A percentile compares a stretch with the other conserved stretches of the same genome.
These are phyloP conservation scores for Chrysoperla carnea DNA, from an alignment of 1,140 invertebrate genomes.

Conservation along the genomic window DNA sequence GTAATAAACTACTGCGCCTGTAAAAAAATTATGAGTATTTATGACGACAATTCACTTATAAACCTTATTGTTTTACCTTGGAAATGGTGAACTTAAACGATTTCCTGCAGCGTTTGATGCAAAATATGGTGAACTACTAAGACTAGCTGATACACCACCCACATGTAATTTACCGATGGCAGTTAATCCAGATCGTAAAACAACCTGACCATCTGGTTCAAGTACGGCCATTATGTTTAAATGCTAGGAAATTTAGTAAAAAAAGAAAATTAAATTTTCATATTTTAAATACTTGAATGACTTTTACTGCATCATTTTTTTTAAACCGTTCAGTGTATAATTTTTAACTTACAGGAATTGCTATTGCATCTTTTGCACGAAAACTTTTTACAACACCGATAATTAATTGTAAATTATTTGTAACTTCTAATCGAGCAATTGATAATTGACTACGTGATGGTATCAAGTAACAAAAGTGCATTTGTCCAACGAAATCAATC, in stretches of 20 bases:
- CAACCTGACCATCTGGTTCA: conserved; percentile 57
- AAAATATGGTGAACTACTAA: conserved; percentile 37
- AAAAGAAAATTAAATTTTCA: conserved; percentile 4
- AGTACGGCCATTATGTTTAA: conserved; percentile 68
- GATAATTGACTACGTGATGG: conserved; percentile 44
- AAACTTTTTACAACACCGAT: conserved; percentile 57
- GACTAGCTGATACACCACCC: conserved; percentile 42
- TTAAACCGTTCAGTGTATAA: not conserved
- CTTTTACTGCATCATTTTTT: conserved; percentile 1
- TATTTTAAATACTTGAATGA: conserved; percentile 1
- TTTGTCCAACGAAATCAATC: conserved; percentile 65
- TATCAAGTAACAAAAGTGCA: conserved; percentile 67
- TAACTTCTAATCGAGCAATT: conserved; percentile 57
- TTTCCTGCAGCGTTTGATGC: conserved; percentile 24
- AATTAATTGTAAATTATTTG: conserved; percentile 42
- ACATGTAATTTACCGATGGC: conserved; percentile 74
- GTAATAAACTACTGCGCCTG: conserved; percentile 42
- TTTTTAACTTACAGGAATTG: conserved; percentile 35
- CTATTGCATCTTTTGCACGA: conserved; percentile 66
- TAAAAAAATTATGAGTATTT: conserved; percentile 6
- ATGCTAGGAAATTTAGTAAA: conserved; percentile 24
- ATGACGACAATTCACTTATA: not conserved
- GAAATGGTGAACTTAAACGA: conserved; percentile 38
- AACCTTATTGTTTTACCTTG: conserved; percentile 19
- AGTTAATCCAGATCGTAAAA: conserved; percentile 66